A percentile compares a stretch with the other conserved stretches of the same genome.
phyloP scores from a whole-genome alignment of 2,113 vertebrate genomes.

The Hippolais icterina region DNA sequence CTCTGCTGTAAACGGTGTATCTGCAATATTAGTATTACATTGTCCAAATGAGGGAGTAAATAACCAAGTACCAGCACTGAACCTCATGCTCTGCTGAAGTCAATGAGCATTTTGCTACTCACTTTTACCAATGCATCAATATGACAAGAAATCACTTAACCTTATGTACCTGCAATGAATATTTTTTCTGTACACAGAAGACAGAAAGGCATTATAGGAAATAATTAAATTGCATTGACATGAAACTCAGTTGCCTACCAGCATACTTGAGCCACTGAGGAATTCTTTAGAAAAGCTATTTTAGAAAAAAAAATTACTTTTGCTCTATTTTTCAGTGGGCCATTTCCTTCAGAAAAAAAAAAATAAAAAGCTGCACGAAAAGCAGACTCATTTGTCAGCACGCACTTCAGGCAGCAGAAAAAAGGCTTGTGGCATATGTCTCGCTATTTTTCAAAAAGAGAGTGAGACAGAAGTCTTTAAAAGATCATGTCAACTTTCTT shows the following conservation, averaged over 20 bases:
- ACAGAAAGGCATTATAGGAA: not conserved
- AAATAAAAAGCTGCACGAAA: not conserved
- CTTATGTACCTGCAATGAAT: not conserved
- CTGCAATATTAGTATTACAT: not conserved
- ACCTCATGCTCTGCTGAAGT: not conserved
- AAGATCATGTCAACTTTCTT: slow-evolving; percentile 10
- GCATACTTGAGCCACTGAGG: not conserved
- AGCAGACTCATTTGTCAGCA: slow-evolving; percentile 31
- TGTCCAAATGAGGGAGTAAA: not conserved
- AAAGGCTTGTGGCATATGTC: slow-evolving; percentile 13
- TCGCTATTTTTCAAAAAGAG: slow-evolving; percentile 1
- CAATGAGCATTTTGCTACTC: not conserved
- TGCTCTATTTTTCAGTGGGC: not conserved
- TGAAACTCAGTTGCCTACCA: not conserved
- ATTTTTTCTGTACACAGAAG: not conserved
- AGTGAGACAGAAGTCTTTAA: slow-evolving; percentile 10
- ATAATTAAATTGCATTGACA: not conserved
- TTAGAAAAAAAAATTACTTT: not conserved
- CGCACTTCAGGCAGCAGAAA: not conserved
- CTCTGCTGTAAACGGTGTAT: not conserved
- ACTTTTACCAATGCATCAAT: not conserved
- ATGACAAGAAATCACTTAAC: not conserved
- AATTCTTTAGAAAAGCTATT: not conserved
- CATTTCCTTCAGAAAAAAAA: not conserved
- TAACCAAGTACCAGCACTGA: not conserved